Percentiles rank a stretch among this genome's conserved stretches.
Evolutionary conservation across 2,888 invertebrate species (phyloP).

Genomic region (Eustalomyia histrio): DNA sequence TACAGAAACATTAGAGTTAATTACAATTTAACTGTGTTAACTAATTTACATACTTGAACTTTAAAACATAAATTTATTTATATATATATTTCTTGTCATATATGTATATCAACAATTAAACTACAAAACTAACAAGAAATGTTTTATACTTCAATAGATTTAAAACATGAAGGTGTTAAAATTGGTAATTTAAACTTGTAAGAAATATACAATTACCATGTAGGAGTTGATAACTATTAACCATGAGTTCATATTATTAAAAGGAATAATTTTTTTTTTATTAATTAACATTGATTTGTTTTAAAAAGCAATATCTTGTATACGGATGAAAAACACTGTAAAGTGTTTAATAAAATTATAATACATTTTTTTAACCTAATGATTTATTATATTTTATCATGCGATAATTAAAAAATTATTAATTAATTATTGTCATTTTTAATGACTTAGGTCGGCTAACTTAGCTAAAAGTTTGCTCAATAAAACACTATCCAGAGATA

Average conservation of each 20-base stretch:
- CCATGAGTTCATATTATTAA: not conserved
- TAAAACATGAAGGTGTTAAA: slow-evolving; percentile 47
- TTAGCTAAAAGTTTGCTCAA: no score
- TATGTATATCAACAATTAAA: not conserved
- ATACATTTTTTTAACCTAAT: no score
- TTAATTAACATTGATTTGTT: not conserved
- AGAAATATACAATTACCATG: slow-evolving; percentile 7
- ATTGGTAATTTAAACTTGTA: slow-evolving; percentile 31
- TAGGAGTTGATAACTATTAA: slow-evolving; percentile 23
- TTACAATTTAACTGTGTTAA: slow-evolving; percentile 34
- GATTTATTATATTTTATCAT: no score
- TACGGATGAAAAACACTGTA: no score
- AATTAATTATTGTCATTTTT: no score
- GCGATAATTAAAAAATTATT: no score
- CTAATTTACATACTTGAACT: slow-evolving; percentile 63
- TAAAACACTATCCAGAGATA: no score
- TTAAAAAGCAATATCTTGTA: not conserved
- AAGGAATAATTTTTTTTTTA: not conserved
- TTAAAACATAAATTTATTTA: slow-evolving; percentile 28
- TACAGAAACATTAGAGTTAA: not conserved
- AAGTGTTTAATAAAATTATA: no score
- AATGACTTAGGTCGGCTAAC: no score
- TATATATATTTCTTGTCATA: slow-evolving; percentile 2
- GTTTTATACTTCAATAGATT: not conserved
- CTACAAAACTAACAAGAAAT: not conserved